A percentile compares a stretch with the other conserved stretches of the same genome.
These are phyloP conservation scores for Dermochelys coriacea DNA, from an alignment of 2,797 vertebrate genomes.

Conservation along the genomic window DNA sequence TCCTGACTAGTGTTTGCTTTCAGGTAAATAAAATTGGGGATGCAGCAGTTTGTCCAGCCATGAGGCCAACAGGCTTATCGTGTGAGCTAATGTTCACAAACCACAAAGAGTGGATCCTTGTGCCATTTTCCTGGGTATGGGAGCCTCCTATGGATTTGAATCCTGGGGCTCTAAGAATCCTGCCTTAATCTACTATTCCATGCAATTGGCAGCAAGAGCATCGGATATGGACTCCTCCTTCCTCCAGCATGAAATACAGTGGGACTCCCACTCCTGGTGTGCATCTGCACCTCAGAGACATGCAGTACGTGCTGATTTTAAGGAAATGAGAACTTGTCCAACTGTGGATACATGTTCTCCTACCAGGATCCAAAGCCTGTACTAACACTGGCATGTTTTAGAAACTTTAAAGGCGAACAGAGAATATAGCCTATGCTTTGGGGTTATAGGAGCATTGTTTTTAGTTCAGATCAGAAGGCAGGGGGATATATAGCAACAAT, in stretches of 20 bases:
- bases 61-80: too few species aligned
- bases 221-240: neutral
- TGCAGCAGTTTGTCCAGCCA: too few species aligned
- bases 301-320: neutral
- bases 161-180: neutral
- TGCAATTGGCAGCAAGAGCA: neutral
- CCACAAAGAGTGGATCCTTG: neutral
- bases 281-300: neutral
- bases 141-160: fast-evolving
- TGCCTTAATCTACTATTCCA: neutral
- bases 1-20: neutral
- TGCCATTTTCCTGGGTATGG: fast-evolving
- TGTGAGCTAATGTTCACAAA: neutral
- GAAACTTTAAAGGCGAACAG: neutral
- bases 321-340: constrained; percentile 14
- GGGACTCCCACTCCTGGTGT: neutral
- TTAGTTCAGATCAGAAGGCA: neutral
- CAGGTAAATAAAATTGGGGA: neutral
- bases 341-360: neutral
- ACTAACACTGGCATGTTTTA: neutral
- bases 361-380: neutral
- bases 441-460: neutral
- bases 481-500: neutral
- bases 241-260: neutral
- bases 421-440: neutral